These are phyloP conservation scores for Scaptomyza caliginosa DNA, from an alignment of 2,888 invertebrate species.

Conservation along the genomic window DNA sequence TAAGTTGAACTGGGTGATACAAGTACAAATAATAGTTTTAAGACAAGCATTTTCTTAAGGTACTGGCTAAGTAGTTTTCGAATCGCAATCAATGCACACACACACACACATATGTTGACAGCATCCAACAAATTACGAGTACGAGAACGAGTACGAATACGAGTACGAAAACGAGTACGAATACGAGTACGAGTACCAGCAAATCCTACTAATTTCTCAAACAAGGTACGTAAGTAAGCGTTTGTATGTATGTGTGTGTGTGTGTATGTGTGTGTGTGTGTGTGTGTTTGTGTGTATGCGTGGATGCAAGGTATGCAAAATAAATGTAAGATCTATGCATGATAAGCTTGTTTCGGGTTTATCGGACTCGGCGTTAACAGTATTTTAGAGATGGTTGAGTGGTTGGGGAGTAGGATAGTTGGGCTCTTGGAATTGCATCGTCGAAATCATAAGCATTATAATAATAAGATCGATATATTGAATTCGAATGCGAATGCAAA, in stretches of 20 bases:
- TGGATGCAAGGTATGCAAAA: conserved; percentile 57
- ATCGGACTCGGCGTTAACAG: conserved; percentile 43
- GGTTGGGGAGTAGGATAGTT: conserved; percentile 1
- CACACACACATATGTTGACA: conserved; percentile 17
- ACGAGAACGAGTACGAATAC: conserved; percentile 41
- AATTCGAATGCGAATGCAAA: too few species aligned
- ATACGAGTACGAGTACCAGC: conserved; percentile 6
- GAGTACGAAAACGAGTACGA: conserved; percentile 6
- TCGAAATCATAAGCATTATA: background rate
- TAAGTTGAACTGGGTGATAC: conserved; percentile 45
- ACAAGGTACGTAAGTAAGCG: conserved; percentile 2
- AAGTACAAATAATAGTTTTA: conserved; percentile 59
- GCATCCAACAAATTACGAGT: conserved; percentile 38
- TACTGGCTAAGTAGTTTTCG: conserved; percentile 40
- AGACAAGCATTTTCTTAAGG: conserved; percentile 42
- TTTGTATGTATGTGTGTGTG: conserved; percentile 14
- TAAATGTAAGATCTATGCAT: conserved; percentile 57
- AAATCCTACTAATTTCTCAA: conserved; percentile 11
- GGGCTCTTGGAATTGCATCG: conserved; percentile 14
- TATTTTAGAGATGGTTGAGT: background rate
- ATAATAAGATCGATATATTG: conserved; percentile 11
- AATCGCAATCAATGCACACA: conserved; percentile 45
- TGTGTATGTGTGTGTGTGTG: conserved; percentile 2
- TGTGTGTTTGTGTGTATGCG: background rate
- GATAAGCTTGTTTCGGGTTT: conserved; percentile 48